Evolutionary conservation across 2,888 invertebrate genomes (phyloP).

Genomic region (Yponomeuta malinellus): DNA sequence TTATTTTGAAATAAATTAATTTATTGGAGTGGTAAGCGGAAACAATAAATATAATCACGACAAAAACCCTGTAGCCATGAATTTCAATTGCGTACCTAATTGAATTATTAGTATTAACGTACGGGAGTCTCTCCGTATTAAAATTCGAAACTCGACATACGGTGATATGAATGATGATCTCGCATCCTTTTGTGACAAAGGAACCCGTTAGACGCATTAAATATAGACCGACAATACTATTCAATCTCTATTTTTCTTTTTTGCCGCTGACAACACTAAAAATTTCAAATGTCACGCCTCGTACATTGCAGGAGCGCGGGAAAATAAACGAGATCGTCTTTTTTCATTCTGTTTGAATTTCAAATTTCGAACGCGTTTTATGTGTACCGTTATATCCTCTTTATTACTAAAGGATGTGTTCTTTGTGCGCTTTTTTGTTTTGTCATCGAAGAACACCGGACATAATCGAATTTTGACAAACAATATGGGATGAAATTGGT

Average conservation of each 20-base stretch:
- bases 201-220: conserved; percentile 69
- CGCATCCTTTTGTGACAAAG: conserved; percentile 50
- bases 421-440: conserved; percentile 41
- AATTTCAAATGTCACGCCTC: conserved; percentile 72
- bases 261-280: conserved; percentile 55
- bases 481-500: conserved; percentile 69
- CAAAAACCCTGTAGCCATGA: conserved; percentile 15
- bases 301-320: conserved; percentile 61
- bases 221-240: conserved; percentile 61
- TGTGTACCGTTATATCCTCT: conserved; percentile 49
- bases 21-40: conserved; percentile 8
- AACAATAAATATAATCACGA: conserved; percentile 14
- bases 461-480: conserved; percentile 71
- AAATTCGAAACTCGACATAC: conserved; percentile 25
- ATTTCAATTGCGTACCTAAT: conserved; percentile 23
- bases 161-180: conserved; percentile 42
- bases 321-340: conserved; percentile 58
- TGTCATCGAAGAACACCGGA: conserved; percentile 50
- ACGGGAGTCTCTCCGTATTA: conserved; percentile 42
- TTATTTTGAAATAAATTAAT: conserved; percentile 12
- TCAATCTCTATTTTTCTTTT: conserved; percentile 48
- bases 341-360: conserved; percentile 57
- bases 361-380: conserved; percentile 35
- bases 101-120: no score
- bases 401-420: conserved; percentile 48